Evolutionary conservation across 2,113 vertebrate species (phyloP), one percentile per base, ranked within the genome.

Genomic region (Bujurquina vittata): DNA sequence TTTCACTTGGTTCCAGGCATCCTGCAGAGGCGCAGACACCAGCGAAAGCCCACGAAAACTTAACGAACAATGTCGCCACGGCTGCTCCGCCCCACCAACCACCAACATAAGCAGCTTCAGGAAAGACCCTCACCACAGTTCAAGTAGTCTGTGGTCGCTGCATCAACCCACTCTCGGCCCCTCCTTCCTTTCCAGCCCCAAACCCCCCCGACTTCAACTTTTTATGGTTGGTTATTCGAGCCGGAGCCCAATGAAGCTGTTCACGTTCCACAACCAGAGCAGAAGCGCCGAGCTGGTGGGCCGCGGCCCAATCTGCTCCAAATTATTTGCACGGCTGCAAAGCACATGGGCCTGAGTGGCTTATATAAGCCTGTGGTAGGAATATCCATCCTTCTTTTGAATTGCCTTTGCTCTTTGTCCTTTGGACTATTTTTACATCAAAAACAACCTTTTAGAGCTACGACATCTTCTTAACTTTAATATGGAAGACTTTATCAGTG

Each of bases 111-210:
- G 91, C 85, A 88, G 72, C 81, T 84, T 76, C 92, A 94, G 92
- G 87, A 94, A 94, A 89, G 94, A 93, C 91, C 92, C 89, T 94
- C 84, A 83, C 93, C 94, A 92, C 94, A 93, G 87, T 75, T 80
- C 92, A 87, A 90, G 86, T 74, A 77, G 81, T 75, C 77, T 91
- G 92, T 89, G 92, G 92, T 93, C 82, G 63, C 87, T 65, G 75
- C 81, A 69, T 63, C 85, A 60, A 79, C 82, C 78, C 54, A 1
- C 73, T 55, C 54, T 73, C 65, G 76, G 74, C 72, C 86, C 84
- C 91, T 84, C 86, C 86, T 76, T 35, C 91, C 8, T 3, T 81
- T 81, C 59, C 85, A 87, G 58, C 84, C 80, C 82, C 81, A 88
- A 91, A 85, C 85, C 88, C 90, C n/a, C 55, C 86, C 87, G 69